A percentile compares a stretch with the other conserved stretches of the same genome.
Conservation (phyloP, 2,888 invertebrate genomes). For the Cecidostiba fungosa region DNA sequence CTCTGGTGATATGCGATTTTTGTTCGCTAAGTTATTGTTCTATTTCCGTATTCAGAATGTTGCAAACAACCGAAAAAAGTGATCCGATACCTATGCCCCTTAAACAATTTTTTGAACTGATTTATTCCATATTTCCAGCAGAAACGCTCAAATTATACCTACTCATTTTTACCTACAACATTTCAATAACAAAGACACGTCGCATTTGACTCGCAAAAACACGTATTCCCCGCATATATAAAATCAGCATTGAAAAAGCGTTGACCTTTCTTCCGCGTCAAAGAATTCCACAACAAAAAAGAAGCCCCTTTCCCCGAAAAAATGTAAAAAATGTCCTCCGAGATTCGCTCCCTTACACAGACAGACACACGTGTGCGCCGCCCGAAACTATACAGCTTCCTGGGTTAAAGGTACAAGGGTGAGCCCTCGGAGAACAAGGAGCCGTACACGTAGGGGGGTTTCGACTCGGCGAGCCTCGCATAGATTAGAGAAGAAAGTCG, state of each 20-base stretch:
- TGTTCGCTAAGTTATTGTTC: no score
- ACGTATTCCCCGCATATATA: not conserved
- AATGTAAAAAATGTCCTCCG: slow-evolving; percentile 7
- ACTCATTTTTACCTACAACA: not conserved
- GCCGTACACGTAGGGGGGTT: slow-evolving; percentile 5
- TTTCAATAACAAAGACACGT: not conserved
- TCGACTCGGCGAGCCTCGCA: slow-evolving; percentile 51
- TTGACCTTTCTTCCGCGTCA: not conserved
- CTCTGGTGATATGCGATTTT: no score
- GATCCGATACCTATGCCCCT: no score
- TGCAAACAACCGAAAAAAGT: no score
- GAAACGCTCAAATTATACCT: no score
- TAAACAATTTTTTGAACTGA: no score
- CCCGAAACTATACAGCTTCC: not conserved
- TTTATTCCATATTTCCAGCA: no score
- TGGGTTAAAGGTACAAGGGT: not conserved
- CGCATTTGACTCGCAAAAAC: no score
- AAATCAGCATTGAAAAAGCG: slow-evolving; percentile 15
- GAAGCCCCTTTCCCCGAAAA: not conserved
- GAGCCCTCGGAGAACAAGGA: slow-evolving; percentile 8
- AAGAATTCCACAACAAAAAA: not conserved
- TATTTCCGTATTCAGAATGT: no score
- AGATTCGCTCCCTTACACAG: not conserved
- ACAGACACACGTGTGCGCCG: not conserved
- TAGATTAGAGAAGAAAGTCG: slow-evolving; percentile 59